Base-by-base conservation (phyloP, 2,113 vertebrate genomes). In the Otocyon megalotis region DNA sequence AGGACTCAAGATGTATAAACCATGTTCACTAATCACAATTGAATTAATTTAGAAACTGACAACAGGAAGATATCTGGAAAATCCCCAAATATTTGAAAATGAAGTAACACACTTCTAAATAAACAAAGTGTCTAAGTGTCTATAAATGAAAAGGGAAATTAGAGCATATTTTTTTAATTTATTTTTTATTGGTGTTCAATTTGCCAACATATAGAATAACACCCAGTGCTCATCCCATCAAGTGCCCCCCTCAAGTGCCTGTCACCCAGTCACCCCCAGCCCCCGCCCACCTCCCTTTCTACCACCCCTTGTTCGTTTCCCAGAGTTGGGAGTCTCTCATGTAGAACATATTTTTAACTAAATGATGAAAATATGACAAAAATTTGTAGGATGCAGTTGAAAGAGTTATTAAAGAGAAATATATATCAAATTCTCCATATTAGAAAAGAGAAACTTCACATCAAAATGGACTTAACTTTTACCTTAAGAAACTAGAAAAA, bases 31-130 rank as follows among this genome's bases (percentile, higher is more conserved):
- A 1, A 93, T 60, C 32, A 80, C 5, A 82, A 4, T 50, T 63
- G 19, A 81, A 63, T 81, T 92, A 58, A 92, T 54, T 82, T 79
- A 77, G 30, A 82, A 89, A 92, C 60, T 65, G 48, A 58, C 28
- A 85, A 43, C 15, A 90, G 32, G 88, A 65, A 88, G 16, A 28
- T 54, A 82, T 63, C 74, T 86, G 13, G 79, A 92, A 58, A 50
- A 79, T 16, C 4, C 48, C 24, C 30, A 86, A 85, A 74, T 90
- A 80, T 85, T 89, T 91, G 58, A 76, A 91, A 92, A 94, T 77
- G 37, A 94, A 87, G 30, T 81, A 67, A 58, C 5, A 6, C 5
- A 50, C 9, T 80, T 85, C 53, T 72, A 58, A 83, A 53, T 67
- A 89, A 79, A 12, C 10, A 16, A 37, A 74, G 35, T 12, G 8